A percentile compares a stretch with the other conserved stretches of the same genome.
These are phyloP conservation scores for Sciurus carolinensis DNA, from an alignment of 2,797 vertebrate species.

Conservation along the genomic window DNA sequence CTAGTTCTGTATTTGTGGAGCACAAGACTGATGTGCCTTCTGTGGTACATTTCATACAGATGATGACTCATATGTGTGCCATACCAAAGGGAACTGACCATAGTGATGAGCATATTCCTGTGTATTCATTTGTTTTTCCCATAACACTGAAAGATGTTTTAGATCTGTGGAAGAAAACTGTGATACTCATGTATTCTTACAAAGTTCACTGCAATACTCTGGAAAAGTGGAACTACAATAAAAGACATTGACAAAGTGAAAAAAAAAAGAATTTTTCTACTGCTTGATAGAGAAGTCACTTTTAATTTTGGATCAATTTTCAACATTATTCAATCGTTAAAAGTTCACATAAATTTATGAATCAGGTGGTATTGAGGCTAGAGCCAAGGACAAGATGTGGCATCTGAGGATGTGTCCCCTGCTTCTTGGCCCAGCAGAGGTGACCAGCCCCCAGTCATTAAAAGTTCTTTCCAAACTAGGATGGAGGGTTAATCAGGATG, in stretches of 20 bases:
- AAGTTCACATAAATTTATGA: constrained; percentile 44
- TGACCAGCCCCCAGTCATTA: background rate
- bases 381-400: fast-evolving
- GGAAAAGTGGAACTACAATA: background rate
- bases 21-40: background rate
- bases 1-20: background rate
- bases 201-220: background rate
- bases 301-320: constrained; percentile 75
- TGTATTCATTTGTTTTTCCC: background rate
- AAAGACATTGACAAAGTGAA: background rate
- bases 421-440: background rate
- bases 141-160: background rate
- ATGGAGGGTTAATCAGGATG: background rate
- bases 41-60: background rate
- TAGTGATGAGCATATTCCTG: background rate
- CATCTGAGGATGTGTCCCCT: background rate
- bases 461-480: background rate
- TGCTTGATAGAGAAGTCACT: constrained; percentile 67
- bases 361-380: background rate
- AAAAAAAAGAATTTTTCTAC: background rate
- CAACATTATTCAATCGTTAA: constrained; percentile 66
- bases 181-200: background rate
- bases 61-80: background rate
- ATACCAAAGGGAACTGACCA: background rate
- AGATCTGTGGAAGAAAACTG: background rate